Evolutionary conservation across 2,113 vertebrate species (phyloP), one percentile per base, ranked within the genome.

Genomic region (Gallinago media): DNA sequence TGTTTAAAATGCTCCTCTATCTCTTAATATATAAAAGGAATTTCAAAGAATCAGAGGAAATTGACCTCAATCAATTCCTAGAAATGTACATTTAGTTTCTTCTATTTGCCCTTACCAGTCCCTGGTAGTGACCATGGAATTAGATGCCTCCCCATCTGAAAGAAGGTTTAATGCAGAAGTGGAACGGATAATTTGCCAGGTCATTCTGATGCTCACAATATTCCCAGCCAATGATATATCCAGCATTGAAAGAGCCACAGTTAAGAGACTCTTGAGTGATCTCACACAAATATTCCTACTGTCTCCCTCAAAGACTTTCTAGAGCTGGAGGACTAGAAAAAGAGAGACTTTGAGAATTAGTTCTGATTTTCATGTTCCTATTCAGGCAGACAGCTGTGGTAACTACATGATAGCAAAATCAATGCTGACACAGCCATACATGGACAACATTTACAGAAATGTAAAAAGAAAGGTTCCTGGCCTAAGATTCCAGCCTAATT

Each of bases 401-500:
- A 78, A 77, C 70, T 83, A 87, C 86, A 21, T 72, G 77, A 84
- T 10, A 87, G 58, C 49, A 94, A 87, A 96, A 91, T 84, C 92
- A 72, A 9, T 66, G 84, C 91, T 91, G 92, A 95, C 62, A 46
- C 27, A 94, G 62, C 58, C 92, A 50, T 82, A 87, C 62, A 75
- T 32, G 68, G 77, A 72, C 73, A 90, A 56, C 62, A 42, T 92
- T 94, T 91, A 92, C 54, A 95, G 91, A 91, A 92, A 94, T 70
- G 65, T 87, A 87, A 85, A 96, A 95, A 66, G 88, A 90, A 95
- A 92, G 85, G 88, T 77, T 97, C 38, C 93, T 96, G 96, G 96
- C 92, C 92, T 94, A 96, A 96, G 96, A 94, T 87, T 89, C 62
- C 73, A 96, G 73, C 70, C 86, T 96, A 94, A 94, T 95, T 91